A percentile compares a stretch with the other conserved stretches of the same genome.
phyloP scores from a whole-genome alignment of 2,797 vertebrate species.

The Sebastolobus altivelis region DNA sequence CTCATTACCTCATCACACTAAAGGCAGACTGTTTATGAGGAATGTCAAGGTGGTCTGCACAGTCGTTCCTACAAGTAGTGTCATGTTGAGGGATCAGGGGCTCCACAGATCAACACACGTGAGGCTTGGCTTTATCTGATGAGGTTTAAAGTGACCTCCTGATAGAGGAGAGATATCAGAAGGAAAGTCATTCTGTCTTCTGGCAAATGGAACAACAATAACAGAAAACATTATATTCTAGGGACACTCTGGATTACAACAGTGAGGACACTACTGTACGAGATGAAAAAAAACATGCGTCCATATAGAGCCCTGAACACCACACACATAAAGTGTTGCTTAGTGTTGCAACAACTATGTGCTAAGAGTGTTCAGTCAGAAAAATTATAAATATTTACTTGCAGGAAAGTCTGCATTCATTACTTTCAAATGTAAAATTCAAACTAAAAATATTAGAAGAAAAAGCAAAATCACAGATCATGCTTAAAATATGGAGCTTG shows the following conservation, averaged over 20 bases:
- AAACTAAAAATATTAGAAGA: background rate
- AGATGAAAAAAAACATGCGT: background rate
- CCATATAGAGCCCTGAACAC: background rate
- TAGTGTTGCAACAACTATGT: background rate
- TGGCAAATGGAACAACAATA: background rate
- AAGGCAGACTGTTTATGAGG: background rate
- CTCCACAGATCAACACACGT: background rate
- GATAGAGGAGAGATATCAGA: conserved; percentile 12
- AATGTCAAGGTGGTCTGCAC: background rate
- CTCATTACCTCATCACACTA: conserved; percentile 10
- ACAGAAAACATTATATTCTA: background rate
- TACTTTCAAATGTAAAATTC: background rate
- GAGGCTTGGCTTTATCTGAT: background rate
- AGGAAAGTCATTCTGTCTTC: background rate
- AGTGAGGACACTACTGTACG: background rate
- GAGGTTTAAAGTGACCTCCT: background rate
- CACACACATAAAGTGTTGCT: background rate
- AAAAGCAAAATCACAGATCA: background rate
- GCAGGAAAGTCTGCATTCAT: background rate
- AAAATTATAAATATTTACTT: background rate
- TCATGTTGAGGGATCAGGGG: background rate
- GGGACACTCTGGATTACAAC: background rate
- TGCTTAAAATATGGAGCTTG: background rate
- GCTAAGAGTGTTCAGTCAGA: background rate
- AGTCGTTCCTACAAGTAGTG: background rate